Evolutionary conservation across 2,797 vertebrate species (phyloP), one percentile per base, ranked within the genome.

Genomic region (Pagetopsis macropterus): DNA sequence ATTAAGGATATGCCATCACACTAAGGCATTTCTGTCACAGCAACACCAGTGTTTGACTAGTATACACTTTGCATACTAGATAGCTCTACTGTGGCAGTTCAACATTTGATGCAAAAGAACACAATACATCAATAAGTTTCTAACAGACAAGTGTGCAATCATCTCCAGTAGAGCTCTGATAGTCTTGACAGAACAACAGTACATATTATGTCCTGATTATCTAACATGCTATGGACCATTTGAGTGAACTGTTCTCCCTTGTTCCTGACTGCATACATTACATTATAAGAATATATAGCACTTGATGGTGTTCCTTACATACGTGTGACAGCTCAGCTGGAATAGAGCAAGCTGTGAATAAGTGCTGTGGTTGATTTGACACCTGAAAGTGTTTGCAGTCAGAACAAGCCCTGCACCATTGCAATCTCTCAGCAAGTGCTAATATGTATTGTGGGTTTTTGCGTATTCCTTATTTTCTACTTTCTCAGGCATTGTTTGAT

Each of bases 281-380:
- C 27, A 60, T 70, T 63, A 50, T 57, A 69, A 61, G 5, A 66
- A 74, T 17, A 10, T 68, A 48, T 23, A 43, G 9, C 7, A 14
- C 40, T 8, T 57, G 33, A 65, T 45, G 41, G 43, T 55, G 1
- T 41, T 21, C 33, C 21, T 55, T 57, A 7, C 16, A 49, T 7
- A 48, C 48, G 37, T 44, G 21, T 48, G 50, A 59, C 41, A 70
- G 62, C 58, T 60, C 59, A 68, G 60, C 63, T 51, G 46, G 56
- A 69, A 72, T 72, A 62, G 72, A 65, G 54, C 44, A 43, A 54
- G 41, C 49, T 50, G 61, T 56, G 16, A 40, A 19, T 60, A 65
- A 65, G 9, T 44, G n/a, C 27, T 50, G 55, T 40, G 71, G 21
- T 69, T 9, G 17, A 21, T 2, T 41, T 49, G 52, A 68, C 21